These are phyloP conservation scores for Sialis fuliginosa DNA, from an alignment of 2,888 invertebrate species.

Conservation along the genomic window DNA sequence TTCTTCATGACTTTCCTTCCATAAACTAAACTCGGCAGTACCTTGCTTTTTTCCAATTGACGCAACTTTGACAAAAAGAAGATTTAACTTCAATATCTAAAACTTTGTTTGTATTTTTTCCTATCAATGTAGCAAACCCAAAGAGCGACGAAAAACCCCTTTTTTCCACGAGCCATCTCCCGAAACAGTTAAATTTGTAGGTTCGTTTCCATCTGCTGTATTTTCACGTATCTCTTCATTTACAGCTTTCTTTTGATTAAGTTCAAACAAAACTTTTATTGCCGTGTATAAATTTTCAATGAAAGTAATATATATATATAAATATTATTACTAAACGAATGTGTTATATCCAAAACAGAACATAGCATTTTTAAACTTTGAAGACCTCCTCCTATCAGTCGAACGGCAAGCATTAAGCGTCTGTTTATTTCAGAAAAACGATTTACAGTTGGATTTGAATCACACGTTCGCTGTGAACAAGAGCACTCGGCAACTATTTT, in stretches of 20 bases:
- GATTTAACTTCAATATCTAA: conserved; percentile 4
- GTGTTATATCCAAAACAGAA: not conserved
- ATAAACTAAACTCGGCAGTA: conserved; percentile 6
- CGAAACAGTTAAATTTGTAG: conserved; percentile 6
- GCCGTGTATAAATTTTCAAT: not conserved
- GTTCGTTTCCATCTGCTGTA: not conserved
- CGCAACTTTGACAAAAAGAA: conserved; percentile 5
- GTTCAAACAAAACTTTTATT: not conserved
- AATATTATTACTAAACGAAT: not conserved
- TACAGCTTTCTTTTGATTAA: not conserved
- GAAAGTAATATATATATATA: not conserved
- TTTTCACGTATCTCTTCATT: not conserved
- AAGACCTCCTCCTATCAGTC: not conserved
- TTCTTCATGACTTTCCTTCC: conserved; percentile 6
- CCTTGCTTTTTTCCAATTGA: conserved; percentile 3
- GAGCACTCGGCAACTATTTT: too few species aligned
- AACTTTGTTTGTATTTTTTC: conserved; percentile 6
- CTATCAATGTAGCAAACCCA: conserved; percentile 5
- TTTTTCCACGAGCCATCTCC: conserved; percentile 9
- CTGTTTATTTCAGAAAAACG: not conserved
- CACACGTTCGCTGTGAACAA: too few species aligned
- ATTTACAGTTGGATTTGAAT: too few species aligned
- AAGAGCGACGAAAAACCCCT: conserved; percentile 6
- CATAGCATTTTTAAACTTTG: not conserved
- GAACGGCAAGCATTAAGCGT: not conserved